phyloP scores from a whole-genome alignment of 53 echinoderm and acorn worm species.

The Glandiceps talaboti region DNA sequence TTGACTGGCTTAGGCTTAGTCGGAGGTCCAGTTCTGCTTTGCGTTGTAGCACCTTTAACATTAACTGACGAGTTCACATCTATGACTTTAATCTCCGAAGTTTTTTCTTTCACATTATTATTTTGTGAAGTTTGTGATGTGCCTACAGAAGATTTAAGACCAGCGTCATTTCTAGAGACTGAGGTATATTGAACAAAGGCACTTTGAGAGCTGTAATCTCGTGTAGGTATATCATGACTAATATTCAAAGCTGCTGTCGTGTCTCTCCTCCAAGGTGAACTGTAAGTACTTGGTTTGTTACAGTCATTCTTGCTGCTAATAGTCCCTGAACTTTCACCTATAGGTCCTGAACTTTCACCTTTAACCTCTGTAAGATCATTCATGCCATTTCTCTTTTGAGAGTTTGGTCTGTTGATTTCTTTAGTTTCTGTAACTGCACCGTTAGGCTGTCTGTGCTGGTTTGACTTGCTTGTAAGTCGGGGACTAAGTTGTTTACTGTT shows the following conservation, averaged over 20 bases:
- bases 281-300: background rate
- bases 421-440: background rate
- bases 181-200: background rate
- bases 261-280: background rate
- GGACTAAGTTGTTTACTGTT: background rate
- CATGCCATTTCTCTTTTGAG: background rate
- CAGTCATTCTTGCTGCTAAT: background rate
- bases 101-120: background rate
- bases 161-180: background rate
- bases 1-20: background rate
- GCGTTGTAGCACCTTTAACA: background rate
- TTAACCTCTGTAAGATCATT: background rate
- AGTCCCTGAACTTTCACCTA: background rate
- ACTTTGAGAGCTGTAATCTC: background rate
- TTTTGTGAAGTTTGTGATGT: background rate
- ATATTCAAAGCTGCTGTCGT: background rate
- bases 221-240: background rate
- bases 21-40: background rate
- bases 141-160: no score
- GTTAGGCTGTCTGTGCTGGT: background rate
- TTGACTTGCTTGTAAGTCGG: background rate
- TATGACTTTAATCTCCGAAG: background rate
- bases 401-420: background rate
- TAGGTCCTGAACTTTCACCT: background rate
- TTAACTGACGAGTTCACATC: background rate